phyloP scores from a whole-genome alignment of 2,888 invertebrate species.

The Sinhomidia bicolor region DNA sequence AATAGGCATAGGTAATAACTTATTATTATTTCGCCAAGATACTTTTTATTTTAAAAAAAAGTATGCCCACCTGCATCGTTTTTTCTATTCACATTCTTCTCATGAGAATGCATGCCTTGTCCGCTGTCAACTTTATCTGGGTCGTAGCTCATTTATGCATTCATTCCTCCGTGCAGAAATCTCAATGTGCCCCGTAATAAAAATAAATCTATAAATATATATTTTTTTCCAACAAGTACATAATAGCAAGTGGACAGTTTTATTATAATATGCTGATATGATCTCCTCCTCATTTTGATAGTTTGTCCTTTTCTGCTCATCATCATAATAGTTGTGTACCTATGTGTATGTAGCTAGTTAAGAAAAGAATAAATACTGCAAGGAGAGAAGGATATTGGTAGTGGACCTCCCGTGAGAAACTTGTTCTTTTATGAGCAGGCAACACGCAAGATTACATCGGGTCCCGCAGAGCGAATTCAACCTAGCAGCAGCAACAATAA shows the following conservation, averaged over 20 bases:
- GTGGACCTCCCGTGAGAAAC: constrained; percentile 78
- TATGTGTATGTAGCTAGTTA: neutral
- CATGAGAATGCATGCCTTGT: too few species aligned
- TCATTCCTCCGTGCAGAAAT: constrained; percentile 22
- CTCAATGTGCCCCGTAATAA: constrained; percentile 15
- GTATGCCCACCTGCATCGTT: constrained; percentile 44
- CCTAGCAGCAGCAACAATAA: constrained; percentile 22
- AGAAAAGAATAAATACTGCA: constrained; percentile 24
- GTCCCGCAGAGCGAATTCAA: constrained; percentile 52
- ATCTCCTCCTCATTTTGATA: neutral
- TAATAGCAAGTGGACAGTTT: constrained; percentile 44
- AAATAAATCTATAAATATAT: neutral
- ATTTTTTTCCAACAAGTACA: neutral
- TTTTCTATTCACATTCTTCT: neutral
- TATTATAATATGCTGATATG: neutral
- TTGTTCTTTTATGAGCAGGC: constrained; percentile 76
- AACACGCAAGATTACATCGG: constrained; percentile 78
- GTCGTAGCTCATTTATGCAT: constrained; percentile 13
- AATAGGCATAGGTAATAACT: neutral
- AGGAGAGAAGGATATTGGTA: constrained; percentile 16
- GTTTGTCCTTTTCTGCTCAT: too few species aligned
- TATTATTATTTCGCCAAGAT: neutral
- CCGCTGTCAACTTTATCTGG: neutral
- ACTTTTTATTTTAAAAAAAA: neutral
- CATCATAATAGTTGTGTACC: neutral